A percentile compares a stretch with the other conserved stretches of the same genome.
These are phyloP conservation scores for Ctenopoma multispine DNA, from an alignment of 2,797 vertebrate genomes.

Conservation along the genomic window DNA sequence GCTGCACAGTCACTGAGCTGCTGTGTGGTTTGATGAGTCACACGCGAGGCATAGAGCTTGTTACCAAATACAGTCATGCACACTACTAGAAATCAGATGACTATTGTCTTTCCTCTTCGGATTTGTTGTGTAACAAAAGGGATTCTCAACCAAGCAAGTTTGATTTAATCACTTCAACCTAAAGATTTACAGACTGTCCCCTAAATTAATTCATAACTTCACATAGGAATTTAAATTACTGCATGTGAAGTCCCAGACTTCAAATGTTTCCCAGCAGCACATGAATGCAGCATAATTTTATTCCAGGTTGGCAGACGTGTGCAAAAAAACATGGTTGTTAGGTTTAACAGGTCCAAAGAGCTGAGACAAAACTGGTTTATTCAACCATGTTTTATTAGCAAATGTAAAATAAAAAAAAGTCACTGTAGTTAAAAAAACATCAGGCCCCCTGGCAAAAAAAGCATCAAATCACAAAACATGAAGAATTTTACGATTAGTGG, in stretches of 20 bases:
- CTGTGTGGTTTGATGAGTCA: conserved; percentile 40
- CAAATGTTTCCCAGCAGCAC: no score
- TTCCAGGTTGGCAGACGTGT: no score
- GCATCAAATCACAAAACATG: neutral
- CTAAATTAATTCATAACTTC: no score
- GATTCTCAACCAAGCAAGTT: neutral
- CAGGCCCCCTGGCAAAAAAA: neutral
- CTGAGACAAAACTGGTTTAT: conserved; percentile 25
- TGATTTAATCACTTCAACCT: neutral
- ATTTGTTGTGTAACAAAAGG: neutral
- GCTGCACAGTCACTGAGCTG: neutral
- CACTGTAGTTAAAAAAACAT: conserved; percentile 8
- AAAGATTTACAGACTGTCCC: neutral
- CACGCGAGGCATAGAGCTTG: neutral
- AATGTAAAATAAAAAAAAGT: conserved; percentile 68
- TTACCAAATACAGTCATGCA: conserved; percentile 53
- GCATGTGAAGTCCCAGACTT: neutral
- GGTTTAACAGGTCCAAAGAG: conserved; percentile 12
- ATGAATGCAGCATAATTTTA: neutral
- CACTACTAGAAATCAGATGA: neutral
- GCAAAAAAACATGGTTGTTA: neutral
- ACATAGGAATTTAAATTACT: neutral
- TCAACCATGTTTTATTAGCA: conserved; percentile 77
- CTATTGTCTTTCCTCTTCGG: neutral
- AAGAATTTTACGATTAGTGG: neutral